phyloP scores from a whole-genome alignment of 1,140 invertebrate genomes.

The Cotesia vestalis region DNA sequence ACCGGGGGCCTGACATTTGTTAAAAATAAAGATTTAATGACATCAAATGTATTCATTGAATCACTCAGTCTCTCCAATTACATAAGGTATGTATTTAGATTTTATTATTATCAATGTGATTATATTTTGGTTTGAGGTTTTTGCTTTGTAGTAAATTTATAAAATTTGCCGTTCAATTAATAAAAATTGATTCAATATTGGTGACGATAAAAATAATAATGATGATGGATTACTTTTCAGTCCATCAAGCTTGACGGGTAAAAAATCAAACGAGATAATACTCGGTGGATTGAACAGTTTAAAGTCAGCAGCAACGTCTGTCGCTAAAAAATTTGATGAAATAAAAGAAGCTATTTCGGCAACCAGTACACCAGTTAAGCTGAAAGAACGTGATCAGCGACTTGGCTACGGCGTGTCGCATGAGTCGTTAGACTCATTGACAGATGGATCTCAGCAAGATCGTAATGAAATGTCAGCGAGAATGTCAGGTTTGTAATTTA shows the following conservation, averaged over 20 bases:
- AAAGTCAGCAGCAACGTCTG: constrained; percentile 84
- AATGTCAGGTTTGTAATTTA: constrained; percentile 50
- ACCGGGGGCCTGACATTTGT: constrained; percentile 59
- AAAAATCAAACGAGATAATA: constrained; percentile 88
- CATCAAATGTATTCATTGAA: constrained; percentile 61
- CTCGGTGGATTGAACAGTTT: constrained; percentile 86
- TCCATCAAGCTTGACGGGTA: constrained; percentile 81
- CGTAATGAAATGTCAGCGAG: constrained; percentile 56
- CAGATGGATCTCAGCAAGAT: constrained; percentile 63
- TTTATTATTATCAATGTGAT: constrained; percentile 3
- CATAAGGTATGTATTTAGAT: constrained; percentile 56
- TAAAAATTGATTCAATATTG: background rate
- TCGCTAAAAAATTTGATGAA: constrained; percentile 90
- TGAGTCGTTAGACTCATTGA: constrained; percentile 61
- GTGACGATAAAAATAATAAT: background rate
- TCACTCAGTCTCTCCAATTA: constrained; percentile 62
- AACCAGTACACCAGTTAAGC: constrained; percentile 84
- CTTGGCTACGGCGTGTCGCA: constrained; percentile 59
- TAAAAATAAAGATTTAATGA: constrained; percentile 61
- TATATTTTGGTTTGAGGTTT: background rate
- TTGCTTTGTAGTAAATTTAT: background rate
- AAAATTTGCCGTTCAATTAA: background rate
- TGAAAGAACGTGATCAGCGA: constrained; percentile 63
- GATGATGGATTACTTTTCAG: constrained; percentile 65
- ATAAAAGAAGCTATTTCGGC: constrained; percentile 91